phyloP scores from a whole-genome alignment of 2,797 vertebrate species.

The Helarctos malayanus region DNA sequence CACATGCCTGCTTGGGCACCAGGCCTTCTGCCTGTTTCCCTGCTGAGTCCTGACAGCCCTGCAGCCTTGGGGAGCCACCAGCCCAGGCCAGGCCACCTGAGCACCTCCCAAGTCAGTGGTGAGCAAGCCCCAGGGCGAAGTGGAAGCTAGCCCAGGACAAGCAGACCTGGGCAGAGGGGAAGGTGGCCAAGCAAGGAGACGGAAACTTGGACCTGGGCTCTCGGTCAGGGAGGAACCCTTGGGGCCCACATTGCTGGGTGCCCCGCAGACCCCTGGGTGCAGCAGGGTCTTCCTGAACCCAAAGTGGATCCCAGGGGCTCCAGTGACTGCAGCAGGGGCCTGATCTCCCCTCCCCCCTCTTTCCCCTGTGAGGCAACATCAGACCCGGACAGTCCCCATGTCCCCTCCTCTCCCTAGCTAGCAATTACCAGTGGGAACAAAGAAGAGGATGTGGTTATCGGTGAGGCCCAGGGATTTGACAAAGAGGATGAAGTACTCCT shows the following conservation, averaged over 20 bases:
- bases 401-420: not conserved
- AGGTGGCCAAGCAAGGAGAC: not conserved
- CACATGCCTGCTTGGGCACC: not conserved
- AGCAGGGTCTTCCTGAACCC: not conserved
- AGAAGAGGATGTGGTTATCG: conserved; percentile 89
- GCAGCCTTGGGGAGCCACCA: not conserved
- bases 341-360: rapidly evolving
- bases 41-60: not conserved
- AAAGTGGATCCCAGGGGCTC: not conserved
- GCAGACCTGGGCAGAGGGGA: too few relatives aligned
- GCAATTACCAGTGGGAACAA: conserved; percentile 89
- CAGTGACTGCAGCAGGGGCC: not conserved
- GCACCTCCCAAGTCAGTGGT: not conserved
- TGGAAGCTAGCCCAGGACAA: not conserved
- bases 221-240: not conserved
- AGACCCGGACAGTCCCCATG: not conserved
- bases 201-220: not conserved
- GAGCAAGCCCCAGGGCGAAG: not conserved
- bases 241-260: not conserved
- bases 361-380: not conserved
- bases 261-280: not conserved
- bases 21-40: not conserved
- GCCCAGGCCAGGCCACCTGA: not conserved
- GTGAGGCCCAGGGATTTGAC: conserved; percentile 89
- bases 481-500: conserved; percentile 91